Conservation (phyloP, 2,888 invertebrate genomes). For the Lithophane leautieri region DNA sequence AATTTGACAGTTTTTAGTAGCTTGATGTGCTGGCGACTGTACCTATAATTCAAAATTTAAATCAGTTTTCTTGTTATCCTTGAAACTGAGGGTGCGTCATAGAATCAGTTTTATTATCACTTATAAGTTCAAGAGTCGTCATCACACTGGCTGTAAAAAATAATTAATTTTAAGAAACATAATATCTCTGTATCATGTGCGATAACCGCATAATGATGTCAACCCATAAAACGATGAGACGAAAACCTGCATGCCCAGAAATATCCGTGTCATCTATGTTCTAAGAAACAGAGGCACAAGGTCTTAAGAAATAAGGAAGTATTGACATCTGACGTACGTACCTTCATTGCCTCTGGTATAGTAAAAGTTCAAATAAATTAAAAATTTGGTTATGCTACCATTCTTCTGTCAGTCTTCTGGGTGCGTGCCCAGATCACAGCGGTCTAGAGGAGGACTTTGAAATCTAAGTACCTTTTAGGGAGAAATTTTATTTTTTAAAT, state of each 20-base stretch:
- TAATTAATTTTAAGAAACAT: constrained; percentile 55
- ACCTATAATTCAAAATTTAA: too few species aligned
- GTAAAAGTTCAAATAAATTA: not conserved
- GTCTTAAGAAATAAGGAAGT: constrained; percentile 55
- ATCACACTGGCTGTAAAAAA: constrained; percentile 26
- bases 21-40: too few species aligned
- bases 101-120: not conserved
- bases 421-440: not conserved
- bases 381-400: too few species aligned
- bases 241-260: constrained; percentile 22
- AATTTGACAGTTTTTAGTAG: too few species aligned
- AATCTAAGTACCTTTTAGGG: not conserved
- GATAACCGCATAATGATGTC: constrained; percentile 57
- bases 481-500: not conserved
- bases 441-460: not conserved
- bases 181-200: constrained; percentile 21
- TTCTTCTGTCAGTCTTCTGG: not conserved
- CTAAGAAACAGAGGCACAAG: constrained; percentile 42
- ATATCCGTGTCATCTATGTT: constrained; percentile 21
- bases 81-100: constrained; percentile 12
- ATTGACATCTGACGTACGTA: not conserved
- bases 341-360: not conserved
- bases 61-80: not conserved
- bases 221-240: constrained; percentile 27
- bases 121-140: not conserved